A percentile compares a stretch with the other conserved stretches of the same genome.
These are phyloP conservation scores for Neopipo cinnamomea DNA, from an alignment of 2,113 vertebrate species.

Conservation along the genomic window DNA sequence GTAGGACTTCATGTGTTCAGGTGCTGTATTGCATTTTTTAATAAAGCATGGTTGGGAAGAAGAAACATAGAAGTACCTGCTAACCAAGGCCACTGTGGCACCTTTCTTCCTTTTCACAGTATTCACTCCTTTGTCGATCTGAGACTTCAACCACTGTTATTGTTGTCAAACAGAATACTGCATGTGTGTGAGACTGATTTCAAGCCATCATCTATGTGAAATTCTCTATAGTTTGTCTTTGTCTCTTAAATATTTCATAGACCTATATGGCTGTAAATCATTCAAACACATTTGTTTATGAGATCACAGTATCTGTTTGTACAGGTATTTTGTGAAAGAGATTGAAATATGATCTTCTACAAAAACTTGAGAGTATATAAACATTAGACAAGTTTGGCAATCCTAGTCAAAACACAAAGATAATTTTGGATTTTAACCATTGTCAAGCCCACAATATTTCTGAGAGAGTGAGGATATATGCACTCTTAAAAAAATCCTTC, in stretches of 20 bases:
- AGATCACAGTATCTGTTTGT: slow-evolving; percentile 1
- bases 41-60: neutral
- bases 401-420: neutral
- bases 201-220: neutral
- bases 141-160: neutral
- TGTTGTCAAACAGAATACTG: neutral
- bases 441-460: neutral
- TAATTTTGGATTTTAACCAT: neutral
- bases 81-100: neutral
- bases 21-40: neutral
- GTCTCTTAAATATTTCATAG: slow-evolving; percentile 65
- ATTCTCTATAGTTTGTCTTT: slow-evolving; percentile 1
- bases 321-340: slow-evolving; percentile 28
- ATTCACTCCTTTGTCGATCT: neutral
- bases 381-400: neutral
- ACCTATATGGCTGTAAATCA: slow-evolving; percentile 65
- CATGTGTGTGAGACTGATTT: neutral
- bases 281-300: slow-evolving; percentile 36
- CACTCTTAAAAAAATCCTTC: neutral
- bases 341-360: neutral
- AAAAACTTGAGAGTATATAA: neutral
- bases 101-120: neutral
- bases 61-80: neutral
- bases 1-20: neutral
- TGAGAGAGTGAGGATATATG: neutral